Conservation (phyloP, 2,797 vertebrate species). For the Acanthiza pusilla region DNA sequence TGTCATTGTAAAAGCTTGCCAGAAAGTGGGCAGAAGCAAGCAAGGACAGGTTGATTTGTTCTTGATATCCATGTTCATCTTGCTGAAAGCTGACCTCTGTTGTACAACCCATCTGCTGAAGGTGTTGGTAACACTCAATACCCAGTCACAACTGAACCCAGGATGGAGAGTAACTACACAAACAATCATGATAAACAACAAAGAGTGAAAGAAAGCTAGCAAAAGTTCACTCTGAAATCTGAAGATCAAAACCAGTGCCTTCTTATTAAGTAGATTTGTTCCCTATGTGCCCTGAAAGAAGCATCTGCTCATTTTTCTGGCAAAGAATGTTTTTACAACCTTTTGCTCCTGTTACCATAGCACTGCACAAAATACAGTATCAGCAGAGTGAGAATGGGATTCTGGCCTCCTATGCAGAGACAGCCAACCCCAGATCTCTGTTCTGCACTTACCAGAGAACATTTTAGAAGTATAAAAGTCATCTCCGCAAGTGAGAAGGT, state of each 20-base stretch:
- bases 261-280: not conserved
- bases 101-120: not conserved
- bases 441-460: not conserved
- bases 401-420: not conserved
- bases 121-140: not conserved
- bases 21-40: not conserved
- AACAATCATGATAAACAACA: not conserved
- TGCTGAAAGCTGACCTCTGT: not conserved
- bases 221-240: not conserved
- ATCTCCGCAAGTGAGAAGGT: not conserved
- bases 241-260: not conserved
- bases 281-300: not conserved
- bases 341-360: constrained; percentile 7
- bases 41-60: not conserved
- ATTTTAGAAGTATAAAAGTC: not conserved
- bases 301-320: not conserved
- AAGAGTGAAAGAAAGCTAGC: not conserved
- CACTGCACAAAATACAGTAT: not conserved
- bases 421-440: not conserved
- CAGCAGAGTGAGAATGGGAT: not conserved
- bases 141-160: not conserved
- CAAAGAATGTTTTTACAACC: not conserved
- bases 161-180: not conserved
- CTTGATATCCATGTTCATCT: not conserved
- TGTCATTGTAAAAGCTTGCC: not conserved